Percentiles rank a stretch among this genome's conserved stretches.
phyloP scores from a whole-genome alignment of 2,113 vertebrate species.

The Tor tambroides region DNA sequence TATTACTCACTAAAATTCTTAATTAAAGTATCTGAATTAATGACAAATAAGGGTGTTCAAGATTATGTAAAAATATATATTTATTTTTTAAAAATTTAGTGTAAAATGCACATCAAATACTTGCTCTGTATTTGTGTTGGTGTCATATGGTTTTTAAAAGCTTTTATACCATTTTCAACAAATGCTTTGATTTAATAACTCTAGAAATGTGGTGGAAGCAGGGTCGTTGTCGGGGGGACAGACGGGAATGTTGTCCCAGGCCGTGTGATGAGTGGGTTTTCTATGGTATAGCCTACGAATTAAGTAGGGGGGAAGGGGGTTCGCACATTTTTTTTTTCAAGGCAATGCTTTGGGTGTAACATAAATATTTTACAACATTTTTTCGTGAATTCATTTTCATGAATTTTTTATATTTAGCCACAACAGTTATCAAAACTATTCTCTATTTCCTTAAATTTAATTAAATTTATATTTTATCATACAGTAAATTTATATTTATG shows the following conservation, averaged over 20 bases:
- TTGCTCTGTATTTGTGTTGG: background rate
- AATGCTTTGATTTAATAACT: background rate
- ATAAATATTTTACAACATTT: background rate
- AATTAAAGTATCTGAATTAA: background rate
- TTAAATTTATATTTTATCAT: too few relatives aligned
- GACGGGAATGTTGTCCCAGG: slow-evolving; percentile 15
- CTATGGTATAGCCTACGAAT: background rate
- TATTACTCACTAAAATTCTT: background rate
- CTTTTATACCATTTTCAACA: background rate
- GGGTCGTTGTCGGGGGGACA: background rate
- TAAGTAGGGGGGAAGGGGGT: background rate
- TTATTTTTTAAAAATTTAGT: background rate
- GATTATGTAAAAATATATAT: background rate
- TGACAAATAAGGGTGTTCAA: background rate
- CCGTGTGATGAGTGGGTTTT: background rate
- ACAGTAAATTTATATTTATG: background rate
- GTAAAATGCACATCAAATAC: background rate
- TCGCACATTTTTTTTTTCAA: background rate
- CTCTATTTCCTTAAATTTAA: background rate
- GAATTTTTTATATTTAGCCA: background rate
- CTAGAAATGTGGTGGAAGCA: background rate
- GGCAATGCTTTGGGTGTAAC: background rate
- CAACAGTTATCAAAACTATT: too few relatives aligned
- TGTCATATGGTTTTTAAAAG: background rate
- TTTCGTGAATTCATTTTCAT: background rate